A percentile compares a stretch with the other conserved stretches of the same genome.
These are phyloP conservation scores for Misgurnus anguillicaudatus DNA, from an alignment of 2,113 vertebrate genomes.

Conservation along the genomic window DNA sequence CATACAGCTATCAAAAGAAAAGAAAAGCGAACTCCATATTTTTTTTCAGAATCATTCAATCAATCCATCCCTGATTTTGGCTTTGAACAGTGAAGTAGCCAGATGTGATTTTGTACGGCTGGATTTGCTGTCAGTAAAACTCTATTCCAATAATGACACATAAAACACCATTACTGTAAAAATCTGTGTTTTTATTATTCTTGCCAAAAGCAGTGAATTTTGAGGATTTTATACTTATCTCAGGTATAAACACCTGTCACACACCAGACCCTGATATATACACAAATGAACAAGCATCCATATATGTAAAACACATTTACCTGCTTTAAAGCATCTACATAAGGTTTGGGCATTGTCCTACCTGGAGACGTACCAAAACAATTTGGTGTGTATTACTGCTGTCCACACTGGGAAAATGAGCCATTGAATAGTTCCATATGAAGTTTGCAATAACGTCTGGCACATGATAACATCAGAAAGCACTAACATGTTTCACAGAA, in stretches of 20 bases:
- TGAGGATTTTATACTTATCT: neutral
- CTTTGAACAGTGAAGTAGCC: conserved; percentile 26
- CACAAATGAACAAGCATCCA: neutral
- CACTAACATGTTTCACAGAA: neutral
- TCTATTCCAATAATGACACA: conserved; percentile 42
- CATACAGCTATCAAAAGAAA: neutral
- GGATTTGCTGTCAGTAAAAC: conserved; percentile 42
- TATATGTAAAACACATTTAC: neutral
- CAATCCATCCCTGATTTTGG: conserved; percentile 30
- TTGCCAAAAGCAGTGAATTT: conserved; percentile 21
- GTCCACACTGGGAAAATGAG: conserved; percentile 38
- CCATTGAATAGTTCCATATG: conserved; percentile 47
- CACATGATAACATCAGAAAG: conserved; percentile 7
- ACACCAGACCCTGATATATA: neutral
- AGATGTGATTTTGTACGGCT: conserved; percentile 46
- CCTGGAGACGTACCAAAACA: neutral
- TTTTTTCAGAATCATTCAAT: neutral
- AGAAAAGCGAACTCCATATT: neutral
- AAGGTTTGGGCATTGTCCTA: neutral
- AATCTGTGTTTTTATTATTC: conserved; percentile 13
- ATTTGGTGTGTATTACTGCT: conserved; percentile 32
- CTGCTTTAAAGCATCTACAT: neutral
- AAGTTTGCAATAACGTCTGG: conserved; percentile 26
- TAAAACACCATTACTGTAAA: conserved; percentile 23
- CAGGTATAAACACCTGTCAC: conserved; percentile 23